Conservation (phyloP, 2,888 invertebrate genomes). For the Heliconius erato region DNA sequence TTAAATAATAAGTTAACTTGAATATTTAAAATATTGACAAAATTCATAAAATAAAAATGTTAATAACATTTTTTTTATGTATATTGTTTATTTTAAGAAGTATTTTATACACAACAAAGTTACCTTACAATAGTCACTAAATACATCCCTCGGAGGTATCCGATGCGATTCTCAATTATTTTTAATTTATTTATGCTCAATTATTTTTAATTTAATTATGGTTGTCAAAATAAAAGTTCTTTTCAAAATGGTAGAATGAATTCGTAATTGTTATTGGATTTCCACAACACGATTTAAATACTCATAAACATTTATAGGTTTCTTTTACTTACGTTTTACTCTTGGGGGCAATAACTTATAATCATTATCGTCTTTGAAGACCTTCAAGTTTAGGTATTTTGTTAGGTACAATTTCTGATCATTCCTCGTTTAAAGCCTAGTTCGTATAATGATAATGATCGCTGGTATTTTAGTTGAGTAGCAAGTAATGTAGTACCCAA, state of each 20-base stretch:
- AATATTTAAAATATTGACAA: too few relatives aligned
- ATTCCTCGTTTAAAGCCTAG: not conserved
- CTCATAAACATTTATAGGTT: conserved; percentile 23
- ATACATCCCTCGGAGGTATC: not conserved
- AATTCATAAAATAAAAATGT: not conserved
- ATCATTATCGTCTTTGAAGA: not conserved
- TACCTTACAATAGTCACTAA: conserved; percentile 1
- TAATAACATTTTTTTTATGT: too few relatives aligned
- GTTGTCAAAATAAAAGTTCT: not conserved
- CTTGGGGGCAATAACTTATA: too few relatives aligned
- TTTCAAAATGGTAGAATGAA: conserved; percentile 39
- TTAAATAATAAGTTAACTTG: too few relatives aligned
- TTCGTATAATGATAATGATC: too few relatives aligned
- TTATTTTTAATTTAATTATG: conserved; percentile 20
- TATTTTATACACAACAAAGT: not conserved
- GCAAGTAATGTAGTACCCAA: too few relatives aligned
- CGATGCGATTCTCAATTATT: conserved; percentile 44
- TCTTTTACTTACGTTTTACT: conserved; percentile 22
- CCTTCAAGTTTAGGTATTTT: not conserved
- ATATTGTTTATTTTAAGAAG: not conserved
- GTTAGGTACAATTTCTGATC: not conserved
- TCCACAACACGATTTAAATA: conserved; percentile 34
- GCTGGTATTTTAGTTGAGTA: too few relatives aligned
- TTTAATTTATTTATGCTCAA: conserved; percentile 13
- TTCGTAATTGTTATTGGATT: conserved; percentile 58